Evolutionary conservation across 2,113 vertebrate genomes (phyloP), one percentile per base, ranked within the genome.

Genomic region (Empidonax alnorum): DNA sequence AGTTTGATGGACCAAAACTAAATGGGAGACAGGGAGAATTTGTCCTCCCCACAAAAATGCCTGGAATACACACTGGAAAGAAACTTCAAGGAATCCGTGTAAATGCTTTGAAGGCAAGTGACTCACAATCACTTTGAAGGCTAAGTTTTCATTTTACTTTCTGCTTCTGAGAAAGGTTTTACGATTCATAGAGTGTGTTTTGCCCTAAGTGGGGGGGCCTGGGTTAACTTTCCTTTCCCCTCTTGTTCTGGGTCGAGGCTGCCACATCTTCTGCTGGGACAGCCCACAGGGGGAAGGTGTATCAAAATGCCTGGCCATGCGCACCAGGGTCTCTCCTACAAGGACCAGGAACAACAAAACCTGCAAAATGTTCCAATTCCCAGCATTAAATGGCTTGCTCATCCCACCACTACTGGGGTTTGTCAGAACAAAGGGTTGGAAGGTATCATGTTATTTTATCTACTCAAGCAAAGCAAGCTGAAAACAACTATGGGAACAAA

Each of bases 41-140:
- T 74, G 85, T 87, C 59, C 76, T 56, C 67, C 85, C 87, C 94
- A 90, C 90, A 96, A 90, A 96, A 94, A 94, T 21, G 27, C 58
- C 91, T 96, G 93, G 94, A 96, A 90, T 77, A 93, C 12, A 19
- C 63, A 16, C 50, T 86, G 87, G 90, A 88, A 96, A 96, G 50
- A 77, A 76, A 90, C 67, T 90, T 96, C 42, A 94, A 93, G 87
- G 93, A 95, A 91, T 95, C 85, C 55, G 62, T 84, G 84, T 78
- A 90, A 96, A 83, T 66, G 50, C 78, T 96, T 95, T 94, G 90
- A 95, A 91, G 50, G 72, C 27, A 27, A 90, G 78, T 83, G 93
- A 96, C 82, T 96, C 94, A 91, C 59, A 28, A 5, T 44, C 52
- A 55, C 84, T 96, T 94, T 88, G 90, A 96, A 95, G 63, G 53